These are phyloP conservation scores for Coilia nasus DNA, from an alignment of 2,797 vertebrate species.

Conservation along the genomic window DNA sequence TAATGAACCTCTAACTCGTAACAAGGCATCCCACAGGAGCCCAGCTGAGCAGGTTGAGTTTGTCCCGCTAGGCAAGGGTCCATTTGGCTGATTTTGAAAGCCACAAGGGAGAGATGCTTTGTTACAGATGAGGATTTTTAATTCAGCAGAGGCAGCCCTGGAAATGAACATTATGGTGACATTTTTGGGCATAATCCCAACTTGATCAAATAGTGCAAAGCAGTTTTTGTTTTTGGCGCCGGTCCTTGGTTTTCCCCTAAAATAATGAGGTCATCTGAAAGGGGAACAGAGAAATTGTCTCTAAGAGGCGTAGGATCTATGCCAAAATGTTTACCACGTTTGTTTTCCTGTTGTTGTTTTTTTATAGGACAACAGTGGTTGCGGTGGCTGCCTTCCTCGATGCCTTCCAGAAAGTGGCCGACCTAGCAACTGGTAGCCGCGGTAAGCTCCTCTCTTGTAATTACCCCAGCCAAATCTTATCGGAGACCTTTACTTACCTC, in stretches of 20 bases:
- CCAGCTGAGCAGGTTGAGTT: conserved; percentile 22
- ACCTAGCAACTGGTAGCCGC: conserved; percentile 91
- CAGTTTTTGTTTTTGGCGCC: not conserved
- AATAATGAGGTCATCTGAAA: not conserved
- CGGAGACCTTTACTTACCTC: not conserved
- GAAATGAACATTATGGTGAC: conserved; percentile 2
- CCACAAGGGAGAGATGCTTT: not conserved
- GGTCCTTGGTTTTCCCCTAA: not conserved
- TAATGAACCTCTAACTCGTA: not conserved
- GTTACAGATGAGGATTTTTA: conserved; percentile 8
- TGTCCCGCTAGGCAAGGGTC: not conserved
- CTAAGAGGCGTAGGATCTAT: not conserved
- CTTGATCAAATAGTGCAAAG: not conserved
- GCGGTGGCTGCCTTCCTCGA: conserved; percentile 91
- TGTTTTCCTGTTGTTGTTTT: conserved; percentile 20
- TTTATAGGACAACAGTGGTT: conserved; percentile 87
- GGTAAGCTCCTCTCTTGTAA: conserved; percentile 72
- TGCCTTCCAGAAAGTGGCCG: conserved; percentile 94
- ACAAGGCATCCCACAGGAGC: not conserved
- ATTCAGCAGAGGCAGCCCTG: not conserved
- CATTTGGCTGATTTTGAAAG: conserved; percentile 18
- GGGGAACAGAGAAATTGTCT: not conserved
- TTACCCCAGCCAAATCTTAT: not conserved
- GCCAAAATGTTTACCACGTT: not conserved
- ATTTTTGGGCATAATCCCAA: conserved; percentile 16